Percentiles rank a stretch among this genome's conserved stretches.
Evolutionary conservation across 2,888 invertebrate genomes (phyloP).

Genomic region (Macrosoma leucophasiata): DNA sequence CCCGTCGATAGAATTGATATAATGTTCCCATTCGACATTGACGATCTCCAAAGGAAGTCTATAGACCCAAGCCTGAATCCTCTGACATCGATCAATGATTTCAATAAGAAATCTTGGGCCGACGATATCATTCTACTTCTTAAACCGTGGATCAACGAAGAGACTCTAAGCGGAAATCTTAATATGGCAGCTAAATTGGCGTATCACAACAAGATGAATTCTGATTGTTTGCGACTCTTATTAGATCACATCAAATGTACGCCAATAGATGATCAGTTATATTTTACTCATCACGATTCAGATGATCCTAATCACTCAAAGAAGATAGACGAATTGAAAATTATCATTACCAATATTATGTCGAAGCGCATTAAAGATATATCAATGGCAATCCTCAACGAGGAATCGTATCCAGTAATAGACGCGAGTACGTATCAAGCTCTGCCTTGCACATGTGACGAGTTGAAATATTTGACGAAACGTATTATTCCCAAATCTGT

Average conservation of each 20-base stretch:
- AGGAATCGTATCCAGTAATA: constrained; percentile 46
- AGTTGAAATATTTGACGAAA: constrained; percentile 41
- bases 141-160: constrained; percentile 53
- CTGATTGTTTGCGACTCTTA: constrained; percentile 48
- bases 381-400: constrained; percentile 56
- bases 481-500: constrained; percentile 23
- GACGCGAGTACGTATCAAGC: constrained; percentile 38
- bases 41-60: constrained; percentile 42
- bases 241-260: constrained; percentile 45
- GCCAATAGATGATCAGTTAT: constrained; percentile 35
- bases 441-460: constrained; percentile 59
- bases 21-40: constrained; percentile 58
- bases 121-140: constrained; percentile 53
- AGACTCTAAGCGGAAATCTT: constrained; percentile 39
- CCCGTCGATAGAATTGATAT: constrained; percentile 55
- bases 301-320: constrained; percentile 25
- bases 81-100: constrained; percentile 44
- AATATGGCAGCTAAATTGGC: constrained; percentile 64
- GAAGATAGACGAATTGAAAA: constrained; percentile 46
- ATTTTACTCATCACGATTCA: constrained; percentile 42
- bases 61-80: constrained; percentile 50
- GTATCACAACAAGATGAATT: constrained; percentile 47
- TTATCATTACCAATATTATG: constrained; percentile 48
- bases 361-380: constrained; percentile 61
- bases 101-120: constrained; percentile 57